phyloP scores from a whole-genome alignment of 2,113 vertebrate species.

The Alosa alosa region DNA sequence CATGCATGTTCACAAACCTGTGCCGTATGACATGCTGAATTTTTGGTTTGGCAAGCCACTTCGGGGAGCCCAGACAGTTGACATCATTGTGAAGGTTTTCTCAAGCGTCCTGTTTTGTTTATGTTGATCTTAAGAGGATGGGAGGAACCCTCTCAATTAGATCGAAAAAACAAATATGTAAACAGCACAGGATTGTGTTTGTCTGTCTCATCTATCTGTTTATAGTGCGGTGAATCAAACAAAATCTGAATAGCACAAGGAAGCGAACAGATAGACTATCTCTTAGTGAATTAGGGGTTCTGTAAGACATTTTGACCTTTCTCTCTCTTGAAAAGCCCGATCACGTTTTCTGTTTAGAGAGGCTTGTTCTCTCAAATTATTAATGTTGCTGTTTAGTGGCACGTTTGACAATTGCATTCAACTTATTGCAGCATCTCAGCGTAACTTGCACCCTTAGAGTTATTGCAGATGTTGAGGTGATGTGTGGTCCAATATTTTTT shows the following conservation, averaged over 20 bases:
- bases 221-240: background rate
- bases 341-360: background rate
- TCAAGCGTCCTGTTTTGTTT: background rate
- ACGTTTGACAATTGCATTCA: background rate
- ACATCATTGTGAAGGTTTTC: background rate
- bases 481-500: background rate
- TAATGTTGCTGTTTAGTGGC: background rate
- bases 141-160: background rate
- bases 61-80: background rate
- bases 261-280: background rate
- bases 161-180: background rate
- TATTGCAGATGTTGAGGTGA: conserved; percentile 7
- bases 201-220: background rate
- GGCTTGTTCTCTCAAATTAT: background rate
- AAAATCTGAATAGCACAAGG: background rate
- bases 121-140: background rate
- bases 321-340: background rate
- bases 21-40: background rate
- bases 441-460: background rate
- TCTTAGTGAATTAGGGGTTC: background rate
- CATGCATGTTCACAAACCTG: background rate
- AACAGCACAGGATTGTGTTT: background rate
- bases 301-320: background rate
- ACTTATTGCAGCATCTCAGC: background rate
- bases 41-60: background rate